A percentile compares a stretch with the other conserved stretches of the same genome.
phyloP scores from a whole-genome alignment of 2,888 invertebrate species.

The Lycocerus yunnanus region DNA sequence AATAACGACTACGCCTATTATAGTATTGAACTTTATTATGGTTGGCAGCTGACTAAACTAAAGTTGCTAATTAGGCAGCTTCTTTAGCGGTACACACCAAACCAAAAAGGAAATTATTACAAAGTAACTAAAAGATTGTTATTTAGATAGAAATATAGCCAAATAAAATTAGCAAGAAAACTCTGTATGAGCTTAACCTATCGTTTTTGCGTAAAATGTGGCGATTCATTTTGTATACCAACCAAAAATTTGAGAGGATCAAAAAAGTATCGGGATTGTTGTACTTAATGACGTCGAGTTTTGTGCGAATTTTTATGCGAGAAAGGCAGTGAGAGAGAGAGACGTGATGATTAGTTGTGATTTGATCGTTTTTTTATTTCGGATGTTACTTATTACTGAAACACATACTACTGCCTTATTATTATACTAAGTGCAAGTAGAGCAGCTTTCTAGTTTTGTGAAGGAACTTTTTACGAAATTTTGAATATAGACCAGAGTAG shows the following conservation, averaged over 20 bases:
- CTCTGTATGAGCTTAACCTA: conserved; percentile 24
- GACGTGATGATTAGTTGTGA: conserved; percentile 1
- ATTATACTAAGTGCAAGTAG: conserved; percentile 29
- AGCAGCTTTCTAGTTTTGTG: conserved; percentile 10
- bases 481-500: neutral
- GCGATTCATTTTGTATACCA: conserved; percentile 8
- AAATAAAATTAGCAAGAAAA: conserved; percentile 28
- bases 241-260: conserved; percentile 12
- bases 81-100: conserved; percentile 23
- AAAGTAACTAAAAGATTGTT: conserved; percentile 25
- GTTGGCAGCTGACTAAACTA: conserved; percentile 5
- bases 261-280: conserved; percentile 4
- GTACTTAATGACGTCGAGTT: conserved; percentile 9
- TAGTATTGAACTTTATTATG: conserved; percentile 18
- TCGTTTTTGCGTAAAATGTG: conserved; percentile 15
- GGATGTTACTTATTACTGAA: conserved; percentile 12
- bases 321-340: neutral
- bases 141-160: conserved; percentile 28
- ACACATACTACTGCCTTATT: conserved; percentile 38
- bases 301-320: conserved; percentile 1
- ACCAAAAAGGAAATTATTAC: conserved; percentile 10
- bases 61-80: conserved; percentile 16
- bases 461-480: neutral
- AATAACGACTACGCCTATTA: conserved; percentile 22
- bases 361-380: conserved; percentile 11